Conservation (phyloP, 2,797 vertebrate species). For the Falco concolor region DNA sequence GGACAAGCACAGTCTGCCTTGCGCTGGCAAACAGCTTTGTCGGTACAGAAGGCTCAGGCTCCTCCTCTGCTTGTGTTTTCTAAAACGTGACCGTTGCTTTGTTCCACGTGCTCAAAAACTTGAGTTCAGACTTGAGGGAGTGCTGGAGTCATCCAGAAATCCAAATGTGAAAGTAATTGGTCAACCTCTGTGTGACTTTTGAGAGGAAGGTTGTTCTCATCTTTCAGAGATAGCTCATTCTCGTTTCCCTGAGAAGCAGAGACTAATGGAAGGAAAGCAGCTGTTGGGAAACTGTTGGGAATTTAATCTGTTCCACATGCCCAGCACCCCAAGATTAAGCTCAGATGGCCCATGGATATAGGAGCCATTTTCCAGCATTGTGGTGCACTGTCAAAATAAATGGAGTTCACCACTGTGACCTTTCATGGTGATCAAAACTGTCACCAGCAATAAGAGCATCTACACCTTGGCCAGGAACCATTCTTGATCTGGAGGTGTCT, state of each 20-base stretch:
- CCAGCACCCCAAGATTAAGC: rapidly evolving
- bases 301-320: not conserved
- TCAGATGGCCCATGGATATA: not conserved
- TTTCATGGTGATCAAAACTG: not conserved
- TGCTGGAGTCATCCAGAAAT: not conserved
- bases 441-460: not conserved
- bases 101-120: not conserved
- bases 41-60: not conserved
- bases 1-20: not conserved
- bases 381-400: not conserved
- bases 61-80: not conserved
- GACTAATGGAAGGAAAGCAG: not conserved
- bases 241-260: not conserved
- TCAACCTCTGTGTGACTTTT: not conserved
- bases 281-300: not conserved
- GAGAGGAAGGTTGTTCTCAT: not conserved
- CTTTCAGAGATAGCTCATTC: not conserved
- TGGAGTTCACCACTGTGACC: not conserved
- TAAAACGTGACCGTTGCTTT: not conserved
- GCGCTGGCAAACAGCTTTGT: not conserved
- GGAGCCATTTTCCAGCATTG: not conserved
- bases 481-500: not conserved
- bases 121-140: not conserved
- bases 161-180: not conserved
- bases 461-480: too few species aligned